Conservation (phyloP, 2,888 invertebrate species). For the Himalopsyche kuldschensis region DNA sequence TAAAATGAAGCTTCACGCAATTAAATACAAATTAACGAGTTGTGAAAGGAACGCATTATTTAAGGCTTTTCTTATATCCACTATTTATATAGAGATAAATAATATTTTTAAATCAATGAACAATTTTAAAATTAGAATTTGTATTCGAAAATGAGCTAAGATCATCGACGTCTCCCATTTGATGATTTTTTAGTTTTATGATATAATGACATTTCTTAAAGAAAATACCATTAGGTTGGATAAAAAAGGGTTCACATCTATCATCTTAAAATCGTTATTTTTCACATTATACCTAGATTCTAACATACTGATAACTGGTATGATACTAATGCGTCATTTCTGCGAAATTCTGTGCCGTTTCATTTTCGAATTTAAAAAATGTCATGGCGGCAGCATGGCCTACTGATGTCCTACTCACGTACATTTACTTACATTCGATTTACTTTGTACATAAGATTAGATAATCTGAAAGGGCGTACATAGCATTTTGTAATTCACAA, state of each 20-base stretch:
- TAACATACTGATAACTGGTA: background rate
- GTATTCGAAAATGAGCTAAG: no score
- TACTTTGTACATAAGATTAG: background rate
- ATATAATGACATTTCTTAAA: background rate
- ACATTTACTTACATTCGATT: slow-evolving; percentile 24
- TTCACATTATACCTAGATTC: background rate
- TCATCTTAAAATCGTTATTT: background rate
- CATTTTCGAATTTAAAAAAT: background rate
- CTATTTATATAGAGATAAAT: no score
- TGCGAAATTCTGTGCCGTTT: background rate
- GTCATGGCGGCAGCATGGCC: background rate
- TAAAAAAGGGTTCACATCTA: background rate
- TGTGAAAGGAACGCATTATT: no score
- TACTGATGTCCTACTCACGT: background rate
- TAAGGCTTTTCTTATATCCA: no score
- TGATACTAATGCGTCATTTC: background rate
- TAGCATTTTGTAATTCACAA: background rate
- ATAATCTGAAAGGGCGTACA: background rate
- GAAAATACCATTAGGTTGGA: background rate
- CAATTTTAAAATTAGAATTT: no score
- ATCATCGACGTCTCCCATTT: no score
- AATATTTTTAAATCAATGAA: no score
- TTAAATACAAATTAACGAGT: no score
- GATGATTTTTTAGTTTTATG: no score
- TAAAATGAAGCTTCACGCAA: no score